These are phyloP conservation scores for Narcine bancroftii DNA, from an alignment of 2,113 vertebrate species.

Conservation along the genomic window DNA sequence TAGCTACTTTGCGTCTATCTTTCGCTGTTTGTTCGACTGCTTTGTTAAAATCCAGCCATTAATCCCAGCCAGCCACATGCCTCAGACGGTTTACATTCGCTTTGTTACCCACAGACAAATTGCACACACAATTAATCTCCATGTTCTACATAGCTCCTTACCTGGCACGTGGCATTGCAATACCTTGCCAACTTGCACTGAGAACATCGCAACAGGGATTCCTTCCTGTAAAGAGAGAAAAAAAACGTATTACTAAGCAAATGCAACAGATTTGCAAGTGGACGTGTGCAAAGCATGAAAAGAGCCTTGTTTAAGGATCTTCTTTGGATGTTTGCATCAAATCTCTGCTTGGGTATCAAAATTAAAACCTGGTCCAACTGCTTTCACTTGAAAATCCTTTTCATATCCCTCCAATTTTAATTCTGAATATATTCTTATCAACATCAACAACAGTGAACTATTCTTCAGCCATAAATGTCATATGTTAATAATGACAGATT, in stretches of 20 bases:
- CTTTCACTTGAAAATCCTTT: too few relatives aligned
- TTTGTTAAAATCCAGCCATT: neutral
- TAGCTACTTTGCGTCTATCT: neutral
- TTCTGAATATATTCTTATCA: neutral
- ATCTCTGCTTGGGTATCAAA: too few relatives aligned
- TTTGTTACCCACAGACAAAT: neutral
- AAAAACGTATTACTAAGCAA: slow-evolving; percentile 44
- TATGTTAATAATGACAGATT: neutral
- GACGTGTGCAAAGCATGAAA: too few relatives aligned
- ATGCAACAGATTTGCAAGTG: slow-evolving; percentile 40
- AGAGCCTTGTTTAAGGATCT: too few relatives aligned
- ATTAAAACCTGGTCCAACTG: too few relatives aligned
- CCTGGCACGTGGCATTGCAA: slow-evolving; percentile 79
- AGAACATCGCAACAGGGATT: slow-evolving; percentile 75
- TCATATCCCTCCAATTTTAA: neutral
- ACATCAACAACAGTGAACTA: neutral
- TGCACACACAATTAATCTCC: too few relatives aligned
- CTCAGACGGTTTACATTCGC: neutral
- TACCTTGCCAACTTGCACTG: slow-evolving; percentile 82
- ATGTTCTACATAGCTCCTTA: slow-evolving; percentile 47
- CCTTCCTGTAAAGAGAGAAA: slow-evolving; percentile 54
- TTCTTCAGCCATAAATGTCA: neutral
- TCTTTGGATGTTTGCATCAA: neutral
- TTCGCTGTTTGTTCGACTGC: neutral
- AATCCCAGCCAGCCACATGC: neutral